Conservation (phyloP, 2,888 invertebrate species). For the Calliphora vomitoria region DNA sequence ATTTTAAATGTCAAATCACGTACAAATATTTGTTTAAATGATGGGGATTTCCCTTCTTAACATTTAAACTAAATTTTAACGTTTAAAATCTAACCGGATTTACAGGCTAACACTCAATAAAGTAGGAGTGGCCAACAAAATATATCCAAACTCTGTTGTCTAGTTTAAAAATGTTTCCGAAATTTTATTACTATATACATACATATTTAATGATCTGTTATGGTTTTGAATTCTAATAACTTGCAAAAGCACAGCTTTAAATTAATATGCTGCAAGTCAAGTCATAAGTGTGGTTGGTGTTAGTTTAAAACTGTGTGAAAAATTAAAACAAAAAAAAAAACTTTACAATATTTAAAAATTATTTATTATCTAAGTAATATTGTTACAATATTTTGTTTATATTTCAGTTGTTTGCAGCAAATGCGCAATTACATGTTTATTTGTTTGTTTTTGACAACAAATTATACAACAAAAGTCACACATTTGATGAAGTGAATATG, state of each 20-base stretch:
- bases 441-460: constrained; percentile 19
- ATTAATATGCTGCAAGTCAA: background rate
- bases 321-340: too few species aligned
- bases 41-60: constrained; percentile 1
- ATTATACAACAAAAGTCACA: background rate
- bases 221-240: constrained; percentile 1
- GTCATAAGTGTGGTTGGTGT: background rate
- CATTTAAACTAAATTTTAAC: background rate
- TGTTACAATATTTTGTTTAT: constrained; percentile 36
- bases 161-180: too few species aligned
- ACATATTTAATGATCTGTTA: background rate
- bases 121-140: too few species aligned
- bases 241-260: background rate
- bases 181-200: background rate
- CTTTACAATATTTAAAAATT: background rate
- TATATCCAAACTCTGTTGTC: too few species aligned
- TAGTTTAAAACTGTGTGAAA: background rate
- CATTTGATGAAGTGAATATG: too few species aligned
- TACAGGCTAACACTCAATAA: too few species aligned
- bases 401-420: background rate
- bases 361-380: background rate
- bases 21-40: too few species aligned
- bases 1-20: too few species aligned
- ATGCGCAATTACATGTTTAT: constrained; percentile 48
- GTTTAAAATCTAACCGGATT: too few species aligned